Conservation (phyloP, 2,113 vertebrate species). For the Gavialis gangeticus region DNA sequence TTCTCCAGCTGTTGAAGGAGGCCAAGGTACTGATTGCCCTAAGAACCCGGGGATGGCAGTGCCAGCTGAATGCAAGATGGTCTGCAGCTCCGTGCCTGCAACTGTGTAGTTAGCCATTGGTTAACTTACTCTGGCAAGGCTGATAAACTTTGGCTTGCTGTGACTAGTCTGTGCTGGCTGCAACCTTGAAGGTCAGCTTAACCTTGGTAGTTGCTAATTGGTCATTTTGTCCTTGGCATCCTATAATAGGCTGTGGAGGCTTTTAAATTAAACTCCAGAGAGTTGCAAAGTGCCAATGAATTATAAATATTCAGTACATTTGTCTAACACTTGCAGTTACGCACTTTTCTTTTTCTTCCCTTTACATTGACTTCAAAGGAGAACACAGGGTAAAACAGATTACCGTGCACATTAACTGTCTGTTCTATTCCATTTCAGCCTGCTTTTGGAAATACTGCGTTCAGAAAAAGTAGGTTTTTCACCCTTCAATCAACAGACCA, state of each 20-base stretch:
- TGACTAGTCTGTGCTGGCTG: background rate
- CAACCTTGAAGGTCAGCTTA: background rate
- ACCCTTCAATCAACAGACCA: background rate
- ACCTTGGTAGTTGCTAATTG: background rate
- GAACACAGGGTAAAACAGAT: background rate
- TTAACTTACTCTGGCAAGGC: background rate
- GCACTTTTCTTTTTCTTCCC: background rate
- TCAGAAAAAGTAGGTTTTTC: background rate
- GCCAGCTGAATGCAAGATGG: background rate
- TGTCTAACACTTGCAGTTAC: background rate
- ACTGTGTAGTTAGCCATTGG: background rate
- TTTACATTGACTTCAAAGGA: background rate
- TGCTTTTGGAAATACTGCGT: conserved; percentile 57
- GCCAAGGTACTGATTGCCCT: accelerated
- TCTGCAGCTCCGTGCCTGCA: background rate
- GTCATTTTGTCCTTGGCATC: background rate
- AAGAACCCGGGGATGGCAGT: background rate
- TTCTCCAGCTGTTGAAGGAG: background rate
- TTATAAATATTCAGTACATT: background rate
- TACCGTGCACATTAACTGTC: background rate
- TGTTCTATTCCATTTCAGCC: background rate
- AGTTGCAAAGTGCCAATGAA: background rate
- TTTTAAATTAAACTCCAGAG: background rate
- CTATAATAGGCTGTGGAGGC: background rate
- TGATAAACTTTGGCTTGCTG: background rate